phyloP scores from a whole-genome alignment of 2,888 invertebrate genomes.

The Drosophila antonietae region DNA sequence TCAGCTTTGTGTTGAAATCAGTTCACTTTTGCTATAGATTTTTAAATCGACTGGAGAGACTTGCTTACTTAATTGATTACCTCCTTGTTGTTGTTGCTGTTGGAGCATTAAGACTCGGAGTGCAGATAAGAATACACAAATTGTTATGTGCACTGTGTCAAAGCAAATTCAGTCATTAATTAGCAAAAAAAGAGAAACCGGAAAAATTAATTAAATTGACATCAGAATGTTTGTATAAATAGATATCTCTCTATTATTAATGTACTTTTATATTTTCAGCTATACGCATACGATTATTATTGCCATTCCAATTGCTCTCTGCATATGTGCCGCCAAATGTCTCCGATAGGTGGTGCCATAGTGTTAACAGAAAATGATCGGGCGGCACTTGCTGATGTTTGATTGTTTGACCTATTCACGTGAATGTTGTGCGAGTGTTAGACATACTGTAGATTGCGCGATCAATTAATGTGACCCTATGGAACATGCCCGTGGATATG shows the following conservation, averaged over 20 bases:
- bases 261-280: conserved; percentile 31
- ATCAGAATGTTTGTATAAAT: too few relatives aligned
- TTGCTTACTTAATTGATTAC: conserved; percentile 30
- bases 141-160: conserved; percentile 10
- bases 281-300: neutral
- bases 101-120: neutral
- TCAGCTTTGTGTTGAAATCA: neutral
- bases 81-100: neutral
- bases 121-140: conserved; percentile 48
- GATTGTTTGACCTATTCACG: conserved; percentile 23
- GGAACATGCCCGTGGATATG: conserved; percentile 85
- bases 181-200: neutral
- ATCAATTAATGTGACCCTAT: conserved; percentile 38
- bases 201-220: neutral
- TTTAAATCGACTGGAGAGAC: conserved; percentile 5
- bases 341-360: conserved; percentile 11
- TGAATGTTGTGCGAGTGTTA: conserved; percentile 6
- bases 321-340: conserved; percentile 11
- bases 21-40: conserved; percentile 8
- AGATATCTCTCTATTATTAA: neutral
- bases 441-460: neutral
- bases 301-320: neutral
- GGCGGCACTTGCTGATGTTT: conserved; percentile 2
- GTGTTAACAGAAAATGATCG: conserved; percentile 45
- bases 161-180: conserved; percentile 25